These are phyloP conservation scores for Pocillopora damicornis DNA, from an alignment of 64 coral and sea anemone genomes.

Conservation along the genomic window DNA sequence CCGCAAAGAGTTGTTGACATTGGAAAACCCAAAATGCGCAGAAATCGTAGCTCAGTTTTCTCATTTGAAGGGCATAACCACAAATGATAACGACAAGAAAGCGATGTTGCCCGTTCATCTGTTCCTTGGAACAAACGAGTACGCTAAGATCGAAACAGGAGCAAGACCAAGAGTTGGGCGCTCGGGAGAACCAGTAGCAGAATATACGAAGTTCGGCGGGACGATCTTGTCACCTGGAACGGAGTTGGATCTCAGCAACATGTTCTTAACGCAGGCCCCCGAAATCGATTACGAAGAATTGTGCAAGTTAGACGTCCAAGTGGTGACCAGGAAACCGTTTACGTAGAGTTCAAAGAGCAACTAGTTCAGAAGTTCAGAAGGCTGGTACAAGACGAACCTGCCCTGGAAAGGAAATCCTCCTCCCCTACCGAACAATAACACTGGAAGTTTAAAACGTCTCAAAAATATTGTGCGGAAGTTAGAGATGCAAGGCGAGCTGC, in stretches of 20 bases:
- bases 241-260: conserved; percentile 12
- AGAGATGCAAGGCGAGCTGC: neutral
- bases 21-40: conserved; percentile 16
- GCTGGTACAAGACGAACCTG: conserved; percentile 30
- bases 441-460: conserved; percentile 20
- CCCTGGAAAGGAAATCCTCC: conserved; percentile 27
- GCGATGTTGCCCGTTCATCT: conserved; percentile 14
- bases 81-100: conserved; percentile 11
- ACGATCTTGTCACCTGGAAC: conserved; percentile 39
- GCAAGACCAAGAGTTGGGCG: conserved; percentile 1
- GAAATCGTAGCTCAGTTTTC: conserved; percentile 34
- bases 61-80: conserved; percentile 18
- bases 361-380: neutral
- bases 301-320: conserved; percentile 35
- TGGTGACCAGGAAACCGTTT: conserved; percentile 15
- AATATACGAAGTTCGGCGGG: conserved; percentile 40
- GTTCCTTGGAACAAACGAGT: conserved; percentile 28
- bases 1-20: conserved; percentile 23
- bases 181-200: conserved; percentile 27
- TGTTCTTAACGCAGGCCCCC: conserved; percentile 35
- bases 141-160: conserved; percentile 40
- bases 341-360: conserved; percentile 38
- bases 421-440: conserved; percentile 30
- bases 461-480: conserved; percentile 25
- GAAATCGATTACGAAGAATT: conserved; percentile 37